These are phyloP conservation scores for Sycophaga agraensis DNA, from an alignment of 1,140 invertebrate genomes.

Conservation along the genomic window DNA sequence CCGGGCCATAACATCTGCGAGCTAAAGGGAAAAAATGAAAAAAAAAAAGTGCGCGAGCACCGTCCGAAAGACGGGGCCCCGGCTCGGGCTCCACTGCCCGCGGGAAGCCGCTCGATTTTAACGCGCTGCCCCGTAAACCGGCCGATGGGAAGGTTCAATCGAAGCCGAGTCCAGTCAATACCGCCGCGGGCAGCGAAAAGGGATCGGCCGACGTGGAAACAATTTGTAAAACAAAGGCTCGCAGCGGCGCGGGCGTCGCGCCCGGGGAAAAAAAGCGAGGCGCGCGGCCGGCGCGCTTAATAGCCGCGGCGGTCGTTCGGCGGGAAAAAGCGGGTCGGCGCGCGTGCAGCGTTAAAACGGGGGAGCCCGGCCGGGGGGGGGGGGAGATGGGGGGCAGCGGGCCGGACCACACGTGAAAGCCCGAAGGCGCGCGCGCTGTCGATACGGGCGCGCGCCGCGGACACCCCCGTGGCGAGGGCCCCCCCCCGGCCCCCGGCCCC, in stretches of 20 bases:
- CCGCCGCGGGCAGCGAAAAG: too few species aligned
- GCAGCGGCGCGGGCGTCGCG: background rate
- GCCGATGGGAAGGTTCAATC: too few species aligned
- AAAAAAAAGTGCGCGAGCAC: too few species aligned
- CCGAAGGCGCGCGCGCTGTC: constrained; percentile 40
- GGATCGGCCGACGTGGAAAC: background rate
- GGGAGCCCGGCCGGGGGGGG: background rate
- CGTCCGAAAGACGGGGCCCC: too few species aligned
- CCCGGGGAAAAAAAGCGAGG: too few species aligned
- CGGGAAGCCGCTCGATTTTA: too few species aligned
- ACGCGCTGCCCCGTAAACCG: too few species aligned
- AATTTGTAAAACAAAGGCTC: background rate
- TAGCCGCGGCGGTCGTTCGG: background rate
- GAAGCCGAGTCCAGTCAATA: too few species aligned
- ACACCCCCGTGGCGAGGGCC: constrained; percentile 39
- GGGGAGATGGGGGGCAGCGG: constrained; percentile 11
- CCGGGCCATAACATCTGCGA: too few species aligned
- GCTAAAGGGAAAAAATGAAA: too few species aligned
- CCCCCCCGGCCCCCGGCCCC: constrained; percentile 31
- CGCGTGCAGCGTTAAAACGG: background rate
- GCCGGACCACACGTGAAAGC: constrained; percentile 47
- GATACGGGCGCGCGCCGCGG: constrained; percentile 49
- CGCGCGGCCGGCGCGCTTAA: too few species aligned
- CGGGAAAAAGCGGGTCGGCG: background rate
- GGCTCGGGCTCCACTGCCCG: too few species aligned